phyloP scores from a whole-genome alignment of 2,888 invertebrate species.

The Tineola bisselliella region DNA sequence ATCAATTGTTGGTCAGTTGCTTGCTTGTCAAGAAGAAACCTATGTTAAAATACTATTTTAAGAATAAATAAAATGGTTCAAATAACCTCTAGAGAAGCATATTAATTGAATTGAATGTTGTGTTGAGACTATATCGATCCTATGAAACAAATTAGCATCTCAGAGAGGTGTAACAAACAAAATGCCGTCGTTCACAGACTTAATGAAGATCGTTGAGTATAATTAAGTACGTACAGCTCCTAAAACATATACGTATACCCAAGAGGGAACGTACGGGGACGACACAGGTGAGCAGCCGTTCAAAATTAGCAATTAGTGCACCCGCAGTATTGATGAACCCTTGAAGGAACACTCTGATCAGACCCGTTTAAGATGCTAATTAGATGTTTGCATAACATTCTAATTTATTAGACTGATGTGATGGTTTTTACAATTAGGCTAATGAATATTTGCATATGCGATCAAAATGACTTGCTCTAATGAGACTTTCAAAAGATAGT shows the following conservation, averaged over 20 bases:
- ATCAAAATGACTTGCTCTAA: neutral
- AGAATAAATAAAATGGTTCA: neutral
- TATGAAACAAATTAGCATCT: slow-evolving; percentile 59
- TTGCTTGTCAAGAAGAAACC: slow-evolving; percentile 1
- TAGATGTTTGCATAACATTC: slow-evolving; percentile 17
- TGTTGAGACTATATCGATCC: slow-evolving; percentile 46
- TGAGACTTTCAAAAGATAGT: neutral
- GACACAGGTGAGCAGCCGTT: neutral
- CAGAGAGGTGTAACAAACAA: slow-evolving; percentile 48
- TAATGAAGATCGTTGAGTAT: slow-evolving; percentile 57
- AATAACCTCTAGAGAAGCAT: neutral
- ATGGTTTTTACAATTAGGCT: neutral
- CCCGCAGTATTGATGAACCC: neutral
- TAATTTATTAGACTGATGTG: slow-evolving; percentile 12
- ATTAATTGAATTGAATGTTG: slow-evolving; percentile 22
- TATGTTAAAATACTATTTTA: neutral
- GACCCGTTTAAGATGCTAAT: slow-evolving; percentile 8
- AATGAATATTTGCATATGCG: neutral
- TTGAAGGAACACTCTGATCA: neutral
- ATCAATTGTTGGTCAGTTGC: neutral
- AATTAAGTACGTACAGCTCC: slow-evolving; percentile 40
- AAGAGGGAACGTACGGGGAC: neutral
- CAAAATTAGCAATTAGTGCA: slow-evolving; percentile 11
- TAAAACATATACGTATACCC: neutral
- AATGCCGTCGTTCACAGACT: slow-evolving; percentile 41